Conservation (phyloP, 2,113 vertebrate species). For the Petrocephalus zakoni region DNA sequence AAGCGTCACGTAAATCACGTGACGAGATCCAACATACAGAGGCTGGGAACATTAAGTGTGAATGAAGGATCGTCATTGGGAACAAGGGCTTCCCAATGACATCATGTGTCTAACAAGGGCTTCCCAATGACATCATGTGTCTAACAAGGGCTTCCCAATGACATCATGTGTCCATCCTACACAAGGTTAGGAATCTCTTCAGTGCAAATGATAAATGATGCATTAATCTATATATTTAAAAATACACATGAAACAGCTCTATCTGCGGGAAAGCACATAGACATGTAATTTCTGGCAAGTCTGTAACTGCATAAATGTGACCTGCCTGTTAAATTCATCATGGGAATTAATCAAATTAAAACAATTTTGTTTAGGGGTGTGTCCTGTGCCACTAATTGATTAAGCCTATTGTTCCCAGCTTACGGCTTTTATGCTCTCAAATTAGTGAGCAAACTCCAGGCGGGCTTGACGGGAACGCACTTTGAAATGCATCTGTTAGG, state of each 20-base stretch:
- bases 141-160: background rate
- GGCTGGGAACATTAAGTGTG: background rate
- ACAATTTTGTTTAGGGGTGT: conserved; percentile 5
- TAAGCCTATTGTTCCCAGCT: conserved; percentile 16
- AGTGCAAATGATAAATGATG: background rate
- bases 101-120: background rate
- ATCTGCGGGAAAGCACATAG: background rate
- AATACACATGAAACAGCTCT: background rate
- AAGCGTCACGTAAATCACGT: background rate
- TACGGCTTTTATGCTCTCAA: conserved; percentile 35
- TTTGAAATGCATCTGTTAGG: background rate
- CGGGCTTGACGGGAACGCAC: background rate
- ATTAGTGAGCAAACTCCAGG: conserved; percentile 33
- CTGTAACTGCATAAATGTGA: background rate
- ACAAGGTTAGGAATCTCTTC: background rate
- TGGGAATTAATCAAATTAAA: conserved; percentile 2
- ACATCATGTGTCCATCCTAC: background rate
- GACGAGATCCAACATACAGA: background rate
- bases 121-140: background rate
- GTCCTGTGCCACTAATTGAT: conserved; percentile 32
- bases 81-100: background rate
- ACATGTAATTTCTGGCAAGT: background rate
- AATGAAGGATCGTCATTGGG: background rate
- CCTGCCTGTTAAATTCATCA: conserved; percentile 23
- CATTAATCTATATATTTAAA: background rate